Percentiles rank a stretch among this genome's conserved stretches.
Conservation (phyloP, 1,140 invertebrate genomes). For the Aphis craccivora region DNA sequence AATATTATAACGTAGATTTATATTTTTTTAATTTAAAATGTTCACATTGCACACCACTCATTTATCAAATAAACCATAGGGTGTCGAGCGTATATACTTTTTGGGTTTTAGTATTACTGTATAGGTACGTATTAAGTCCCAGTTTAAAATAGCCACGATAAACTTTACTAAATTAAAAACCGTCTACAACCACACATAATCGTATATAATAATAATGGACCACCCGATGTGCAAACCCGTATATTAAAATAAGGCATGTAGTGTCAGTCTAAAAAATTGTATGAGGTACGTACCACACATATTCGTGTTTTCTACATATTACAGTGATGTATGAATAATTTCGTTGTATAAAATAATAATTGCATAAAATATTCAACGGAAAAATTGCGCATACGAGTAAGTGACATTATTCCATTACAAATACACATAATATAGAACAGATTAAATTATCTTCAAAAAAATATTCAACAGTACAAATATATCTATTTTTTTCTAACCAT, state of each 20-base stretch:
- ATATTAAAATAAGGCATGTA: conserved; percentile 36
- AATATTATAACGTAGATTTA: not conserved
- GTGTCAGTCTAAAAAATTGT: not conserved
- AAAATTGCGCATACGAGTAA: not conserved
- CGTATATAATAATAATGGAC: conserved; percentile 31
- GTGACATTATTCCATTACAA: not conserved
- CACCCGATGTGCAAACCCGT: not conserved
- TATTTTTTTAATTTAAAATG: conserved; percentile 22
- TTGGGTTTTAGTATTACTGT: not conserved
- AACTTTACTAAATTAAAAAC: conserved; percentile 45
- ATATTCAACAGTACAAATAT: not conserved
- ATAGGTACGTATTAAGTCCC: conserved; percentile 1
- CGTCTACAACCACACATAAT: conserved; percentile 5
- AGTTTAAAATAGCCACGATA: conserved; percentile 3
- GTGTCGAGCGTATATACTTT: conserved; percentile 21
- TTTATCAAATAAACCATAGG: conserved; percentile 34
- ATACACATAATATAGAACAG: not conserved
- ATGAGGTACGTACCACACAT: not conserved
- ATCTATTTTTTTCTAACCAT: not conserved
- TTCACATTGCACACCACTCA: not conserved
- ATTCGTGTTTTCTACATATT: not conserved
- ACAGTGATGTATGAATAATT: not conserved
- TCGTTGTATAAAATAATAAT: not conserved
- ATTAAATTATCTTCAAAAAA: conserved; percentile 10
- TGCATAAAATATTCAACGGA: not conserved